A percentile compares a stretch with the other conserved stretches of the same genome.
These are phyloP conservation scores for Chionoecetes opilio DNA, from an alignment of 1,140 invertebrate genomes.

Conservation along the genomic window DNA sequence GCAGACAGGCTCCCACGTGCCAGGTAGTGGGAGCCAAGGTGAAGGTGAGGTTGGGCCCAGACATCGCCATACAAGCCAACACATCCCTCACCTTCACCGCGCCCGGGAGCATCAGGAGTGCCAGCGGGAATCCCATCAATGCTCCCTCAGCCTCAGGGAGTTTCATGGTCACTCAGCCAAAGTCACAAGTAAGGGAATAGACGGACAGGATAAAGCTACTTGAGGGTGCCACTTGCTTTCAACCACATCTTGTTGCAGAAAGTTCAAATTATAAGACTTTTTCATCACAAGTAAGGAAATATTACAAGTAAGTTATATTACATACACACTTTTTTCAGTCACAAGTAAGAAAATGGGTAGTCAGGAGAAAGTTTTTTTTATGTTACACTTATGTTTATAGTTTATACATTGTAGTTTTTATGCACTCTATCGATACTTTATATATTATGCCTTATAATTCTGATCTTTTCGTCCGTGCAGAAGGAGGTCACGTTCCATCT, in stretches of 20 bases:
- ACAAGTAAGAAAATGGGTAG: too few species aligned
- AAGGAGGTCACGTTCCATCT: slow-evolving; percentile 51
- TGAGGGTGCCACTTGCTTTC: not conserved
- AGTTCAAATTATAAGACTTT: too few species aligned
- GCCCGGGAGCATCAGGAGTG: slow-evolving; percentile 35
- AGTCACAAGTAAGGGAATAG: not conserved
- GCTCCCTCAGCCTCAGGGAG: slow-evolving; percentile 52
- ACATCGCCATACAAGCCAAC: not conserved
- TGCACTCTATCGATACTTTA: too few species aligned
- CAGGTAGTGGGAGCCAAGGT: not conserved
- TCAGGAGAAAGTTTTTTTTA: too few species aligned
- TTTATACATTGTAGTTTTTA: too few species aligned
- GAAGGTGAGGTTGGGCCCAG: slow-evolving; percentile 1
- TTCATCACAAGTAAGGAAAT: too few species aligned
- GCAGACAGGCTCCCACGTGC: not conserved
- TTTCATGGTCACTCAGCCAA: slow-evolving; percentile 27
- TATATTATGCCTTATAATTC: too few species aligned
- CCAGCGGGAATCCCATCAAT: not conserved
- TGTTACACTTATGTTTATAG: too few species aligned
- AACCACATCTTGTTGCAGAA: too few species aligned
- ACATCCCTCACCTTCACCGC: not conserved
- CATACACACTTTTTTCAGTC: too few species aligned
- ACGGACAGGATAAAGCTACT: too few species aligned
- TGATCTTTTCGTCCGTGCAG: slow-evolving; percentile 36
- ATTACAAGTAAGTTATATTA: too few species aligned